These are phyloP conservation scores for Chelon labrosus DNA, from an alignment of 2,797 vertebrate genomes.

Conservation along the genomic window DNA sequence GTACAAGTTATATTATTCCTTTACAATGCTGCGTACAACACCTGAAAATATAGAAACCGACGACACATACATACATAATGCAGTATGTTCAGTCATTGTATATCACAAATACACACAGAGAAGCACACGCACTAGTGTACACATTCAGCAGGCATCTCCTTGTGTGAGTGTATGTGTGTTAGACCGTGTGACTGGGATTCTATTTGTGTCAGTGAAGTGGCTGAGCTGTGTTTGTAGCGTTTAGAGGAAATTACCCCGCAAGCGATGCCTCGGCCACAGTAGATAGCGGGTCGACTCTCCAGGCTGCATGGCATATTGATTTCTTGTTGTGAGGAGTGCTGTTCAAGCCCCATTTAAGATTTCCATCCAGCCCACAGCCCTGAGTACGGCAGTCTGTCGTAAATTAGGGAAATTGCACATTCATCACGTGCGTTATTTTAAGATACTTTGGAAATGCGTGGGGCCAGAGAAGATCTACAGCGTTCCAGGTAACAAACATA, in stretches of 20 bases:
- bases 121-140: conserved; percentile 11
- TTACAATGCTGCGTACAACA: not conserved
- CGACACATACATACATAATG: conserved; percentile 1
- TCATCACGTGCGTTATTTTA: conserved; percentile 98
- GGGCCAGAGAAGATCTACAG: conserved; percentile 85
- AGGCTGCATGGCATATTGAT: conserved; percentile 96
- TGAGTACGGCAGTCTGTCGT: conserved; percentile 90
- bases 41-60: not conserved
- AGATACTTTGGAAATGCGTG: conserved; percentile 92
- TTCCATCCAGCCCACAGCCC: conserved; percentile 95
- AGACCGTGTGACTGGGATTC: conserved; percentile 62
- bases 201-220: conserved; percentile 76
- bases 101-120: conserved; percentile 3
- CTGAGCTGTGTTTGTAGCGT: conserved; percentile 80
- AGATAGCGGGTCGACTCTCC: conserved; percentile 85
- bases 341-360: conserved; percentile 99
- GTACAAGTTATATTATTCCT: not conserved
- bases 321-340: conserved; percentile 98
- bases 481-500: conserved; percentile 70
- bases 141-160: conserved; percentile 40
- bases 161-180: conserved; percentile 55
- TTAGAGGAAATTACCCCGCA: conserved; percentile 84
- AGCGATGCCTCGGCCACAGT: conserved; percentile 85
- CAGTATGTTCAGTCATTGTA: conserved; percentile 10
- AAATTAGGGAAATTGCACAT: conserved; percentile 99